Evolutionary conservation across 1,140 invertebrate genomes (phyloP), one percentile per base, ranked within the genome.

Genomic region (Drepana arcuata): DNA sequence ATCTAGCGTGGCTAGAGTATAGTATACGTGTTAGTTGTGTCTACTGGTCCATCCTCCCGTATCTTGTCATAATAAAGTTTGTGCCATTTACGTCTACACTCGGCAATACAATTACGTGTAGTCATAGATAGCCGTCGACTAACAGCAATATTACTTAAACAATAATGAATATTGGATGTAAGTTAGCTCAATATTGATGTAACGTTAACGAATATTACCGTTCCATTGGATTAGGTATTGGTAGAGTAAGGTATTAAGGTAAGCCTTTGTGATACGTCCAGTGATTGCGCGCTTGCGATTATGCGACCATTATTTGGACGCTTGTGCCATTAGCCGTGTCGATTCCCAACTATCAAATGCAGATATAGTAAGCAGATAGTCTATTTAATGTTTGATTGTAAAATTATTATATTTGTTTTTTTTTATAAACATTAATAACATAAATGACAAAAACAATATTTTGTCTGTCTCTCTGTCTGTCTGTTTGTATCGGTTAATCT

Each of bases 111-210:
- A 63, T 72, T n/a, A n/a, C n/a, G n/a, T n/a, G n/a, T n/a, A 63
- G 58, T 52, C 56, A 48, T 74, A 77, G 66, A 71, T 74, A 74
- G 77, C 62, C 54, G 51, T 71, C 65, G 64, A 71, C 57, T 77
- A 79, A 81, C 73, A 77, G 77, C 71, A 77, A 80, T 80, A 75
- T 67, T 81, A 81, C 77, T 77, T 81, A 81, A 81, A 63, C 54
- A 62, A 52, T 70, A 64, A 67, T 66, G 67, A 72, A 75, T 77
- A 77, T 77, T 69, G 68, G 62, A 64, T 70, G 61, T 81, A 81
- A 81, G 70, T 75, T 75, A 82, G 78, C 78, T 82, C 78, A 82
- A 82, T 78, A 60, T 79, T 59, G 52, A 65, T 75, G 66, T 77
- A 72, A 77, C 63, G 65, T 74, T 44, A n/a, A n/a, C n/a, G n/a